These are phyloP conservation scores for Fragum fragum DNA, from an alignment of 2,888 invertebrate genomes.

Conservation along the genomic window DNA sequence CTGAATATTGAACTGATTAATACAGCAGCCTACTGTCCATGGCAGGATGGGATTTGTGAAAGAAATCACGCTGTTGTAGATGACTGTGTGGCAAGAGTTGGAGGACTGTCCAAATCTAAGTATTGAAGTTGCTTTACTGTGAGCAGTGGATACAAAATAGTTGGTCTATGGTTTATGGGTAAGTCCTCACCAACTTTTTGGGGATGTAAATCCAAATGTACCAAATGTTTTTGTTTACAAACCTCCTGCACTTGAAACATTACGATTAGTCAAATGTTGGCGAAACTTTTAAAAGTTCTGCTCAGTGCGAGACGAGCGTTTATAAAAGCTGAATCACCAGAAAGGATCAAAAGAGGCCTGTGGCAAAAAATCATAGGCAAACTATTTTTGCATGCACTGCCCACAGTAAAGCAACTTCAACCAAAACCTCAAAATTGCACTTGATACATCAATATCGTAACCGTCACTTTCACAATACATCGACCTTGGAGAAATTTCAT, in stretches of 20 bases:
- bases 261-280: constrained; percentile 48
- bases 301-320: constrained; percentile 46
- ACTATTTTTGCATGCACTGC: no score
- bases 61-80: constrained; percentile 53
- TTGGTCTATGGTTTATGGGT: constrained; percentile 50
- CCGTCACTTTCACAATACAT: no score
- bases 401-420: no score
- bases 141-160: constrained; percentile 54
- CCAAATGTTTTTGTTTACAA: constrained; percentile 27
- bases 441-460: no score
- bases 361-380: constrained; percentile 42
- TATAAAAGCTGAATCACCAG: constrained; percentile 52
- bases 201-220: constrained; percentile 53
- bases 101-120: constrained; percentile 38
- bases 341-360: constrained; percentile 50
- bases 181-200: constrained; percentile 54
- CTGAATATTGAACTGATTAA: constrained; percentile 45
- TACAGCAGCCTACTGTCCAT: constrained; percentile 52
- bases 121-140: constrained; percentile 39
- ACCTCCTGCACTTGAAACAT: constrained; percentile 45
- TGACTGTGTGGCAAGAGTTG: constrained; percentile 34
- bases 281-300: constrained; percentile 54
- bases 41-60: constrained; percentile 49
- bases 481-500: no score
- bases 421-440: no score